Evolutionary conservation across 2,797 vertebrate genomes (phyloP).

Genomic region (Sebastes glaucus): DNA sequence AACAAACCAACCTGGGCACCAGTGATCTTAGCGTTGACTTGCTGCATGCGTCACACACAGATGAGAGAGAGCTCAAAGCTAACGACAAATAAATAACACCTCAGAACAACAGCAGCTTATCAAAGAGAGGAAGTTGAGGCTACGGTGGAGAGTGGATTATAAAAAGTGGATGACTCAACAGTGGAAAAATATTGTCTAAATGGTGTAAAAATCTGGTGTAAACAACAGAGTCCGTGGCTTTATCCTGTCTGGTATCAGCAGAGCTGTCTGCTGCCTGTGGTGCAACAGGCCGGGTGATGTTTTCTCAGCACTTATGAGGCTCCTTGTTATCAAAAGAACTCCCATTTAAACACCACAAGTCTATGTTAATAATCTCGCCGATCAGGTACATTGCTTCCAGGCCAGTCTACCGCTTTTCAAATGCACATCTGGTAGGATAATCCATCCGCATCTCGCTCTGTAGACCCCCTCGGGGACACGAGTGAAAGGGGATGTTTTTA

Average conservation of each 20-base stretch:
- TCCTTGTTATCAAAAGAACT: constrained; percentile 20
- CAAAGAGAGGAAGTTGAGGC: constrained; percentile 27
- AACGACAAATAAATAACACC: neutral
- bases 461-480: neutral
- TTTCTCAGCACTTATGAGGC: constrained; percentile 12
- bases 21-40: neutral
- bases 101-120: neutral
- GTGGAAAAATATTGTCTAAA: constrained; percentile 9
- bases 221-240: constrained; percentile 20
- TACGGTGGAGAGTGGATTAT: neutral
- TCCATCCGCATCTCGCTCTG: neutral
- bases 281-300: constrained; percentile 21
- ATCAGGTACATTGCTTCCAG: constrained; percentile 20
- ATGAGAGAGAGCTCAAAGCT: neutral
- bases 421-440: constrained; percentile 39
- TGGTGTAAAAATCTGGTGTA: constrained; percentile 27
- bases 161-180: constrained; percentile 15
- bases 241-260: constrained; percentile 26
- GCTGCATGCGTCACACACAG: neutral
- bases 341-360: constrained; percentile 9
- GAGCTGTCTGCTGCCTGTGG: constrained; percentile 12
- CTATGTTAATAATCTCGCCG: constrained; percentile 6
- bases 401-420: constrained; percentile 13
- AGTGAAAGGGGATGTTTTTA: constrained; percentile 20
- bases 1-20: neutral